Base-by-base conservation (phyloP, 2,888 invertebrate species). In the Pimpla rufipes region DNA sequence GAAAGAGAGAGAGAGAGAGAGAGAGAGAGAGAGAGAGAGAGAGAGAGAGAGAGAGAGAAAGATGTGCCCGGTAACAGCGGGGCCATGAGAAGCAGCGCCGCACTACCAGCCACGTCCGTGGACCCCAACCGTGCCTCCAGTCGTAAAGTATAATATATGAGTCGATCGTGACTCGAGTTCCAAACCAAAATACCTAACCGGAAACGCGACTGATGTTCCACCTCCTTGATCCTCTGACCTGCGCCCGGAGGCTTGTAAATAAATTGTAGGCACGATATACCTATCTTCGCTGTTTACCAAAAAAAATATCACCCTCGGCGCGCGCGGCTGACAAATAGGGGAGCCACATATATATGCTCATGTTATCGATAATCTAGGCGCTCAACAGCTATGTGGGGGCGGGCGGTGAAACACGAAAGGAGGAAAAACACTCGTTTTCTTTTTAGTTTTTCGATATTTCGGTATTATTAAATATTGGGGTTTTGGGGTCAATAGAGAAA, bases 61-160 rank as follows among this genome's bases (percentile, higher is more conserved):
- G 67, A 59, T 42, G 62, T 47, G 45, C 62, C 37, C 62, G 71
- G 67, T 75, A 67, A 55, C 76, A 77, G 57, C 77, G 13, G 59
- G n/a, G 42, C 13, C 66, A 45, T 66, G 64, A 81, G 67, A 68
- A 81, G 66, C 66, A 82, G 45, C n/a, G n/a, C n/a, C n/a, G n/a
- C 42, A 21, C 23, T 42, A 71, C 23, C 70, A 47, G 62, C 55
- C 77, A 74, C 77, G 81, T 78, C 75, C 75, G 78, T 57, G 83
- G 64, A 64, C 73, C 64, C 68, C 55, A 40, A 47, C 57, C 74
- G 64, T 66, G 77, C 70, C 42, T 62, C 67, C 50, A 75, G 77
- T 81, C 84, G 78, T 84, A 81, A 81, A 84, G 81, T 84, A 84
- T 84, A 84, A 84, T 84, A 75, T 84, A 84, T 84, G 84, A 84